Base-by-base conservation (phyloP, 2,797 vertebrate species). In the Coreius guichenoti region DNA sequence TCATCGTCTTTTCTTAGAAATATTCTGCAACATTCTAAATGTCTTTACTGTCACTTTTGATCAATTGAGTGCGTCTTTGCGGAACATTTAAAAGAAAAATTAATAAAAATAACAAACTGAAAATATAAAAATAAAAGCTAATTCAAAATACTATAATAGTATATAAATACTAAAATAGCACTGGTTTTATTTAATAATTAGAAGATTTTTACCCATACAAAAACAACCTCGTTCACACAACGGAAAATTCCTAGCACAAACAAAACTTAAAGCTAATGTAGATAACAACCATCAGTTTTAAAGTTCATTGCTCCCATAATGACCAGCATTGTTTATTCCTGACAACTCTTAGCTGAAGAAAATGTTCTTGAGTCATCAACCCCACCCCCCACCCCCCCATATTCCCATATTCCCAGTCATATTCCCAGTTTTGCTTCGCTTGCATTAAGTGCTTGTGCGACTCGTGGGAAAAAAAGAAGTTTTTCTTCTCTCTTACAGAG, bases 401-500 rank as follows among this genome's bases (percentile, higher is more conserved):
- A n/a, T n/a, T n/a, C n/a, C n/a, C n/a, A n/a, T n/a, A n/a, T n/a
- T n/a, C n/a, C n/a, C 23, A 56, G 23, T 68, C 74, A 56, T 78
- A 84, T 45, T 84, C 63, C 47, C 36, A 68, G 58, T 67, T 76
- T 76, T 80, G 58, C 81, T 83, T 83, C 2, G 72, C 82, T 83
- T 76, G 73, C 58, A 75, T 26, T 68, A 77, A 77, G 17, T 29
- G 36, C 68, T 65, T 70, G 54, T 56, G 49, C 67, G 1, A 31
- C 1, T 29, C 12, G 29, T 73, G 39, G 23, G 14, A 63, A 61
- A 72, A 69, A 26, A 51, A 75, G 33, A 1, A 8, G 14, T n/a
- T 80, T 68, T 68, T 84, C 36, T 26, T 70, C n/a, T 43, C 26
- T 76, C 39, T 43, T 3, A 63, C 94, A 99, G 98, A 98, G 85